Percentiles rank a stretch among this genome's conserved stretches.
Conservation (phyloP, 2,113 vertebrate species). For the Lamprotornis superbus region DNA sequence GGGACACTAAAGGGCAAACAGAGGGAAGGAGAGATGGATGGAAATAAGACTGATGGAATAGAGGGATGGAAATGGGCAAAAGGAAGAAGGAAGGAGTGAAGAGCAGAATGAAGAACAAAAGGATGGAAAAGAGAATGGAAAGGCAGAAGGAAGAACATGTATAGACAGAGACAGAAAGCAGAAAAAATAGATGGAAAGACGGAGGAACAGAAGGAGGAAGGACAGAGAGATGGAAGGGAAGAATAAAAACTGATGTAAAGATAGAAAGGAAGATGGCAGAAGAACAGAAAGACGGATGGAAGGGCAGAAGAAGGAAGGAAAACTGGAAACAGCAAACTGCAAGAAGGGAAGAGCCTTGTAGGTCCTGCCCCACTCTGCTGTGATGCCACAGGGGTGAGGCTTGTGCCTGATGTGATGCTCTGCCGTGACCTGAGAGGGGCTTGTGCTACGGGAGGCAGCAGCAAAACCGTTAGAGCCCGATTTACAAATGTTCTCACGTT, state of each 20-base stretch:
- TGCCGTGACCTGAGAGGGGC: not conserved
- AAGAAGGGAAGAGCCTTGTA: not conserved
- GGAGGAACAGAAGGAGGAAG: not conserved
- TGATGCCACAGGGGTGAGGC: accelerated
- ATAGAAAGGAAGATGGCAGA: not conserved
- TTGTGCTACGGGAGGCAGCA: accelerated
- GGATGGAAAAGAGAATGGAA: not conserved
- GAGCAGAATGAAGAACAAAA: not conserved
- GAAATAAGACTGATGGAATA: not conserved
- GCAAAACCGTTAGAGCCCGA: not conserved
- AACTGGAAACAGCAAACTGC: not conserved
- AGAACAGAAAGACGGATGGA: not conserved
- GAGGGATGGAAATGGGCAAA: not conserved
- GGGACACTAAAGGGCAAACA: not conserved
- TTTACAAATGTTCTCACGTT: not conserved
- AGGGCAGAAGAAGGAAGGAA: not conserved
- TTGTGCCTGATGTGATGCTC: accelerated
- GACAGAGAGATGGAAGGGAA: not conserved
- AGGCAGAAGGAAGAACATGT: not conserved
- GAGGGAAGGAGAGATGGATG: not conserved
- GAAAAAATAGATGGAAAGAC: not conserved
- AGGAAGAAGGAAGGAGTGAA: not conserved
- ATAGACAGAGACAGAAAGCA: not conserved
- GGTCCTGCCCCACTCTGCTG: not conserved
- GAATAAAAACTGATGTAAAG: not conserved